Evolutionary conservation across 2,797 vertebrate species (phyloP).

Genomic region (Siniperca undulata): DNA sequence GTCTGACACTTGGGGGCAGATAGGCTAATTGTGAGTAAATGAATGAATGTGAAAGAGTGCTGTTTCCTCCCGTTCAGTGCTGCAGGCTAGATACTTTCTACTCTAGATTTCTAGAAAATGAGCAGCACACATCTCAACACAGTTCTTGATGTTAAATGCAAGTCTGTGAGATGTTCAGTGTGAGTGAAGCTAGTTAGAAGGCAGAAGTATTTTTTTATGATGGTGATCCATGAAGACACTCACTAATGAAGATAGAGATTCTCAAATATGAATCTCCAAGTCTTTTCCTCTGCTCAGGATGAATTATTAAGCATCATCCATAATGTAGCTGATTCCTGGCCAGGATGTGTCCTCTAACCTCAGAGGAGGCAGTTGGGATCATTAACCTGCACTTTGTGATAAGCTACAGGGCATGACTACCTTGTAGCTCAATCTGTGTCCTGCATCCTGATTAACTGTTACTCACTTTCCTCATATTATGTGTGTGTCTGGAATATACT

Average conservation of each 20-base stretch:
- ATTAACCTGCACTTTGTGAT: slow-evolving; percentile 16
- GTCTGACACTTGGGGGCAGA: not conserved
- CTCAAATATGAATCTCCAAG: not conserved
- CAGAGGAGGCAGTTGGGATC: not conserved
- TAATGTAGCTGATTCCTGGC: slow-evolving; percentile 20
- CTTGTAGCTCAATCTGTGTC: not conserved
- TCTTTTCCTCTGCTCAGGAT: not conserved
- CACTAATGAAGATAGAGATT: not conserved
- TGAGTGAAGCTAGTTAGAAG: not conserved
- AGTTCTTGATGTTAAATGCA: not conserved
- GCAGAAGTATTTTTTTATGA: not conserved
- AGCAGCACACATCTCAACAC: not conserved
- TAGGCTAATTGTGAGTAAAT: not conserved
- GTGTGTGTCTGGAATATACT: not conserved
- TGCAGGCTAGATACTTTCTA: not conserved
- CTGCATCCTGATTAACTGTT: slow-evolving; percentile 25
- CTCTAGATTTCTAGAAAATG: not conserved
- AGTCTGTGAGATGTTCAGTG: not conserved
- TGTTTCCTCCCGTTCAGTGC: not conserved
- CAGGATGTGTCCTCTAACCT: slow-evolving; percentile 47
- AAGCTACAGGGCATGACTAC: not conserved
- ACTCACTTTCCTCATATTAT: not conserved
- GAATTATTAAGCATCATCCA: slow-evolving; percentile 45
- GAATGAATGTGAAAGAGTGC: not conserved
- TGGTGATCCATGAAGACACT: not conserved